Base-by-base conservation (phyloP, 2,888 invertebrate genomes). In the Leptogaster cylindrica region DNA sequence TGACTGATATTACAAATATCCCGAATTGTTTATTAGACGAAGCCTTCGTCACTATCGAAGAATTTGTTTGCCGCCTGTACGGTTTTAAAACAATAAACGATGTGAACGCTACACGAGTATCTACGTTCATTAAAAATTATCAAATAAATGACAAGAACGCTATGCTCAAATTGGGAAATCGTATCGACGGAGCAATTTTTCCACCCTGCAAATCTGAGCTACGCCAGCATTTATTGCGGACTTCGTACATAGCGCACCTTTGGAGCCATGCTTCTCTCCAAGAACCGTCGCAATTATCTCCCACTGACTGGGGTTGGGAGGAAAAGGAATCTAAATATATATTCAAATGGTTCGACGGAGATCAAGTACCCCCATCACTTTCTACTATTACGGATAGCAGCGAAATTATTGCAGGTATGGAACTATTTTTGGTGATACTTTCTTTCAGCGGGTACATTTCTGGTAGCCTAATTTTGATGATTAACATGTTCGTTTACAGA, bases 231-330 rank as follows among this genome's bases (percentile, higher is more conserved):
- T 10, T 64, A 1, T 28, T 68, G 10, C 51, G 68, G 14, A 39
- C 68, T 12, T 20, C 64, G 25, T 51, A 68, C 14, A 68, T 65
- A 36, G 68, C 64, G 10, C 50, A 65, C 28, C 64, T 68, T 28
- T 68, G 68, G 68, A 68, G 64, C 27, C 68, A 64, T 52, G 52
- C 52, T 51, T 52, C 51, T 65, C 64, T 51, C 8, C n/a, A 33
- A 12, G 27, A 39, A 14, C 52, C 64, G 20, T 27, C 31, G 12
- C 18, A 39, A 12, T 68, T 44, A 52, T 64, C 41, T 10, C 68
- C 64, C 8, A 20, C 16, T 18, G 46, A 65, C 36, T 68, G 41
- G 23, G 68, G 68, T 65, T 65, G 64, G 68, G 31, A 64, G 27
- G 52, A 65, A 68, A 27, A 18, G 39, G 52, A 65, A 27, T 25